Evolutionary conservation across 2,888 invertebrate genomes (phyloP), one percentile per base, ranked within the genome.

Genomic region (Latheticus oryzae): DNA sequence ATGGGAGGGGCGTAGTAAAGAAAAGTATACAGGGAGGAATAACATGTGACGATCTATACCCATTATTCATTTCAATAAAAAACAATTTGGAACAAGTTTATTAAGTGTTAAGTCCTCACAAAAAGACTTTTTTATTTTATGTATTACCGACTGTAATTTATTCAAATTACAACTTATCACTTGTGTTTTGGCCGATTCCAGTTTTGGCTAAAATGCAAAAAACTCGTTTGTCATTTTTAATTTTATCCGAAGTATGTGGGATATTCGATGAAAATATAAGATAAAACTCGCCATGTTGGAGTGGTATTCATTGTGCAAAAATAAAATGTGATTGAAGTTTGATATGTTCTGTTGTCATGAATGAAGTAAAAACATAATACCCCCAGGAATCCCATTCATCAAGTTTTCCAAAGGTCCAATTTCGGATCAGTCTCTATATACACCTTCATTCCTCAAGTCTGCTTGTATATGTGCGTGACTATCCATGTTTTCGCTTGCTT

Each of bases 401-500:
- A 11, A 9, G 7, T 21, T 5, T 23, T 7, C 3, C 5, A 9
- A n/a, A n/a, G 24, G 13, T 3, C 26, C 13, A 30, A 24, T 48
- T 48, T 24, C 24, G 8, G 37, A 48, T 15, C 48, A 15, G 19
- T 12, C 35, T 48, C 8, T 47, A 48, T 16, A 24, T 35, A 26
- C 48, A 5, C 32, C 11, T 23, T 12, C 8, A n/a, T 12, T 9
- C n/a, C n/a, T n/a, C 9, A 24, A 11, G 37, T 13, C 16, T 11
- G 15, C 12, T 30, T 40, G 28, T 38, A 40, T 38, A 42, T 28
- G 53, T 45, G 53, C 53, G 53, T 53, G 53, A 53, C 53, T 53
- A 43, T 43, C 53, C 53, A 45, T 53, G 53, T 53, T 53, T 43
- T 53, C 53, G 43, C 43, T 53, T 43, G 53, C 53, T 53, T 53